Evolutionary conservation across 2,888 invertebrate species (phyloP).

Genomic region (Cetonia aurata): DNA sequence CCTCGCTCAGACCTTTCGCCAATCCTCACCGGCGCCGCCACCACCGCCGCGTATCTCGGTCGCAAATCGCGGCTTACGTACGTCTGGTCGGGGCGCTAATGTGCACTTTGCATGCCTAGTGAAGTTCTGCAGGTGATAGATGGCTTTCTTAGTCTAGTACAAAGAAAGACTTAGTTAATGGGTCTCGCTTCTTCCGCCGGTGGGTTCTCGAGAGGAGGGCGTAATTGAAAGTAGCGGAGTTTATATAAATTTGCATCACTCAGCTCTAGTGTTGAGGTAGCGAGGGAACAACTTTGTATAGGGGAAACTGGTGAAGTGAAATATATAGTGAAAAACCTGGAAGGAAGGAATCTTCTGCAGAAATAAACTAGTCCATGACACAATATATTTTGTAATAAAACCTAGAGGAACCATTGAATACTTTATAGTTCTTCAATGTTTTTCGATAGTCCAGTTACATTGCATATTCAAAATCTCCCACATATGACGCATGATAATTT

Average conservation of each 20-base stretch:
- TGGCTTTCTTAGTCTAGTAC: conserved; percentile 52
- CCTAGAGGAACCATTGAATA: too few relatives aligned
- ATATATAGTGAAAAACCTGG: too few relatives aligned
- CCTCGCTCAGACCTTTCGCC: neutral
- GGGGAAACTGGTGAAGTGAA: too few relatives aligned
- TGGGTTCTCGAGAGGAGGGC: conserved; percentile 21
- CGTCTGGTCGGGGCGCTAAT: conserved; percentile 52
- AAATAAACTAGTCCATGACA: too few relatives aligned
- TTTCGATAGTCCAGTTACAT: too few relatives aligned
- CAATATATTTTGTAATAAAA: too few relatives aligned
- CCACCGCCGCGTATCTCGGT: conserved; percentile 48
- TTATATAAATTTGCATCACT: conserved; percentile 33
- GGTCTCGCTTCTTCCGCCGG: conserved; percentile 33
- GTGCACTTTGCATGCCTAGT: conserved; percentile 55
- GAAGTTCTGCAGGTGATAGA: conserved; percentile 52
- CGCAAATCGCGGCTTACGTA: conserved; percentile 62
- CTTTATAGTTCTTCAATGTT: too few relatives aligned
- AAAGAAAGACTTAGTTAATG: conserved; percentile 51
- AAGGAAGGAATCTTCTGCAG: too few relatives aligned
- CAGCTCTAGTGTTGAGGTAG: neutral
- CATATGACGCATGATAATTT: too few relatives aligned
- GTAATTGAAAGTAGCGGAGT: conserved; percentile 36
- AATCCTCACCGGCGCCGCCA: too few relatives aligned
- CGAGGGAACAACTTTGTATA: too few relatives aligned
- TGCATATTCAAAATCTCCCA: too few relatives aligned